phyloP scores from a whole-genome alignment of 2,113 vertebrate species.

The Proteles cristata region DNA sequence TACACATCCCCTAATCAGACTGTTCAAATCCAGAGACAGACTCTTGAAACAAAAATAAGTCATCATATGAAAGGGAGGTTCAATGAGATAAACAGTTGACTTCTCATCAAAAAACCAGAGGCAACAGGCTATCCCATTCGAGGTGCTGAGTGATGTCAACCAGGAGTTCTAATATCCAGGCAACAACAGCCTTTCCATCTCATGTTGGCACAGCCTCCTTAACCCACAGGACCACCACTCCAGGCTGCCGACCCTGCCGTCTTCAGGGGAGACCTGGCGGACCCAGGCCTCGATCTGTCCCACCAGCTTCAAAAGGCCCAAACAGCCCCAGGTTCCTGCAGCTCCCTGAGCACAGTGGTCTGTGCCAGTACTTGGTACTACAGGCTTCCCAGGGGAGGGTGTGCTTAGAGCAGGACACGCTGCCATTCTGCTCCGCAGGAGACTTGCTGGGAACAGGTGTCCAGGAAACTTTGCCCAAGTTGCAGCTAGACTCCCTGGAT shows the following conservation, averaged over 20 bases:
- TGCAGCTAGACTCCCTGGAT: background rate
- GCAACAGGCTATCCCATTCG: background rate
- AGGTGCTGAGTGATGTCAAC: background rate
- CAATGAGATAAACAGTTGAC: background rate
- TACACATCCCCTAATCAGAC: background rate
- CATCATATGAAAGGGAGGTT: background rate
- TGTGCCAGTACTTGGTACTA: background rate
- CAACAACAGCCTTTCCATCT: conserved; percentile 88
- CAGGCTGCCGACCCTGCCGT: conserved; percentile 88
- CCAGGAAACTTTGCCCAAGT: background rate
- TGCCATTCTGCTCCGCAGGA: background rate
- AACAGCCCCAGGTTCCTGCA: background rate
- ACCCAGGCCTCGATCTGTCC: conserved; percentile 77
- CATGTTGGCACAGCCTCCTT: conserved; percentile 88
- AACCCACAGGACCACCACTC: conserved; percentile 89
- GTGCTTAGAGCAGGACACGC: background rate
- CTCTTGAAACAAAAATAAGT: background rate
- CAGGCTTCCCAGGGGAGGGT: background rate
- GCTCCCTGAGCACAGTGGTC: background rate
- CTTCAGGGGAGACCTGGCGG: conserved; percentile 86
- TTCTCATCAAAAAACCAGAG: background rate
- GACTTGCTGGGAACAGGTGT: background rate
- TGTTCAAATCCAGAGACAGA: background rate
- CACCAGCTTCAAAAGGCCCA: background rate
- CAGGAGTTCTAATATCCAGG: background rate